These are phyloP conservation scores for Centrocercus urophasianus DNA, from an alignment of 2,113 vertebrate genomes.

Conservation along the genomic window DNA sequence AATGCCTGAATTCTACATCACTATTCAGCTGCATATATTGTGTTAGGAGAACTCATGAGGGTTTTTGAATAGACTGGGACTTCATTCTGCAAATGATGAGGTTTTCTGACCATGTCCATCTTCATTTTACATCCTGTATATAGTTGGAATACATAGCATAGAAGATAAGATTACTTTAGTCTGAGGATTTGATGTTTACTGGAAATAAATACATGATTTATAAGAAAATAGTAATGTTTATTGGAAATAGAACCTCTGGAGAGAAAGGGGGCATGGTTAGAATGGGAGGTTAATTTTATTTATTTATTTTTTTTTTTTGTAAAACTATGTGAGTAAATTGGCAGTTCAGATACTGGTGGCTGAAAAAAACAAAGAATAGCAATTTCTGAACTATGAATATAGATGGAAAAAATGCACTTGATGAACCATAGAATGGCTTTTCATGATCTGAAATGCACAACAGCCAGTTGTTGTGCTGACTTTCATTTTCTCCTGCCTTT, in stretches of 20 bases:
- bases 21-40: background rate
- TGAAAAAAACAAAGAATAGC: background rate
- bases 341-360: background rate
- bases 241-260: background rate
- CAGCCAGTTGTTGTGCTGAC: too few species aligned
- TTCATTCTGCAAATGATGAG: background rate
- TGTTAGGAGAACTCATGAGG: background rate
- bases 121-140: background rate
- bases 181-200: background rate
- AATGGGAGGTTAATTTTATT: background rate
- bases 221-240: background rate
- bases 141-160: background rate
- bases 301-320: background rate
- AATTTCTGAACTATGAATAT: background rate
- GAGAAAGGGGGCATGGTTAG: fast-evolving
- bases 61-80: background rate
- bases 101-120: fast-evolving
- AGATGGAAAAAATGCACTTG: background rate
- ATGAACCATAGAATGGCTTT: background rate
- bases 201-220: too few species aligned
- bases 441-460: background rate
- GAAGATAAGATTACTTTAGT: background rate
- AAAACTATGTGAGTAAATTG: background rate
- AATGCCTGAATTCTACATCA: background rate
- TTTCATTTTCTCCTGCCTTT: too few species aligned